Base-by-base conservation (phyloP, 2,888 invertebrate genomes). In the Erebia palarica region DNA sequence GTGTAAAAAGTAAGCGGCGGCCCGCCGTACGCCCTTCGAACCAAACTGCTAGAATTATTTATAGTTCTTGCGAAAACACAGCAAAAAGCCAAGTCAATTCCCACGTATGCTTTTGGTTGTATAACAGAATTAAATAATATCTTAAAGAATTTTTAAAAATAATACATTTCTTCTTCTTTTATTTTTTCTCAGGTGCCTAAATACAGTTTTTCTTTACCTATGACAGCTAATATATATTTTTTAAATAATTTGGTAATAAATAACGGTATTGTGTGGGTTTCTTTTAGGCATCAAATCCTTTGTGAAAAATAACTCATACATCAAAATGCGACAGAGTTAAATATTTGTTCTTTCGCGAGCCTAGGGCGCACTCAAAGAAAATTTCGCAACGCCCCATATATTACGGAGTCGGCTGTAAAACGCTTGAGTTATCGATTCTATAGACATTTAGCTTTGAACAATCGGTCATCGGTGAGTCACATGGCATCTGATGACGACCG, bases 311-410 rank as follows among this genome's bases (percentile, higher is more conserved):
- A 53, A 49, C 51, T 44, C 49, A 60, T 67, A 47, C n/a, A 57
- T 63, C 13, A 71, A 42, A 36, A 49, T 51, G 21, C 55, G 55
- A 58, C 61, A 58, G 55, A 44, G 58, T 47, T 47, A 47, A 53
- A 53, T 65, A 68, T 53, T 69, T 64, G 67, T 59, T 18, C 21
- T 65, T 51, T 61, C 18, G 21, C 57, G 21, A 58, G 82, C 80
- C 81, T 84, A 85, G 82, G 82, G 82, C 81, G 79, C 82, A 84
- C 84, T 82, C 80, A 84, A 84, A 82, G 82, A 82, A 86, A 84
- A 86, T 88, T 90, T 88, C 89, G 91, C 84, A 91, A 88, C 86
- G 89, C 88, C 87, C 86, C 89, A 88, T 90, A 90, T 89, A 89
- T 91, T 91, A 90, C 86, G 83, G 86, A 87, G 86, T 84, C 84